Evolutionary conservation across 2,888 invertebrate genomes (phyloP).

Genomic region (Encarsia formosa): DNA sequence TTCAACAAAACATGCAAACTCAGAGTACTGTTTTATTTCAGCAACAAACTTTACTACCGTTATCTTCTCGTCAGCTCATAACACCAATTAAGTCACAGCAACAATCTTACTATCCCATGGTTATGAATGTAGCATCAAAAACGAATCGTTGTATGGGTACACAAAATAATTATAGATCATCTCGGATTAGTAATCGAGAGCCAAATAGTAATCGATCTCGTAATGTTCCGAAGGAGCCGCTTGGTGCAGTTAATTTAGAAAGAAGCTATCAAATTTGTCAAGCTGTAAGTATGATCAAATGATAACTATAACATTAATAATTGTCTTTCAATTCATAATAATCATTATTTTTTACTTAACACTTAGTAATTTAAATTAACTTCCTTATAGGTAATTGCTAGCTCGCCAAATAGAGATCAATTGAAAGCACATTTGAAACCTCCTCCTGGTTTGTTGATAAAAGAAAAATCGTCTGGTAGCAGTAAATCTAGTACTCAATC

Average conservation of each 20-base stretch:
- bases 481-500: constrained; percentile 16
- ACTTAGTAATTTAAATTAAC: not conserved
- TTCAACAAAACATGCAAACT: constrained; percentile 30
- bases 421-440: constrained; percentile 80
- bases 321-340: not conserved
- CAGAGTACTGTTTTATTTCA: constrained; percentile 34
- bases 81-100: constrained; percentile 30
- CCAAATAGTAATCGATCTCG: constrained; percentile 43
- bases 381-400: constrained; percentile 68
- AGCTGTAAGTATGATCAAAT: constrained; percentile 56
- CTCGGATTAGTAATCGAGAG: constrained; percentile 43
- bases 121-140: constrained; percentile 38
- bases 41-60: constrained; percentile 34
- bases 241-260: constrained; percentile 87
- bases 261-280: constrained; percentile 93
- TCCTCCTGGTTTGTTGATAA: constrained; percentile 71
- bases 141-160: constrained; percentile 37
- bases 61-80: constrained; percentile 31
- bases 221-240: constrained; percentile 72
- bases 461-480: constrained; percentile 44
- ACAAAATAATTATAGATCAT: constrained; percentile 40
- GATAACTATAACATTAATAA: not conserved
- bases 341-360: no score
- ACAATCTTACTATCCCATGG: constrained; percentile 37
- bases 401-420: constrained; percentile 86